Conservation (phyloP, 2,113 vertebrate genomes). For the Grantiella picta region DNA sequence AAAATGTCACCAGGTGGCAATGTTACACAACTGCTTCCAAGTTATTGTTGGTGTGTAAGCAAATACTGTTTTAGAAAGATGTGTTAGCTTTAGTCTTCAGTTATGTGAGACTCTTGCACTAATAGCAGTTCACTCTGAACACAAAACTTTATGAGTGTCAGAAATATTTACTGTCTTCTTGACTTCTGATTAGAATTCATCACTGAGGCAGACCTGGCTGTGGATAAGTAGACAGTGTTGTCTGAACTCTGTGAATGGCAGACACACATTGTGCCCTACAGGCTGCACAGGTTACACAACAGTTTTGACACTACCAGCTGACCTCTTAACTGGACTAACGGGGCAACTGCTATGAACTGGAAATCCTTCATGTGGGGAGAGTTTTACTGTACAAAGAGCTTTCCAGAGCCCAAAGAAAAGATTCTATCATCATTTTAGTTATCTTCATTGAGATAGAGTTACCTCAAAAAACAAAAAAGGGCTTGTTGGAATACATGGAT, state of each 20-base stretch:
- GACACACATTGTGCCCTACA: neutral
- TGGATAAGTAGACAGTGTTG: neutral
- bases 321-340: neutral
- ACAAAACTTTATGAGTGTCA: neutral
- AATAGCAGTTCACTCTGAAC: neutral
- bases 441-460: neutral
- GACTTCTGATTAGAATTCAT: neutral
- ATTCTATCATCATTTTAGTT: rapidly evolving
- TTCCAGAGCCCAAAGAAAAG: neutral
- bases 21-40: neutral
- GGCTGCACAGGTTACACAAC: neutral
- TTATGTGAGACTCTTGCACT: neutral
- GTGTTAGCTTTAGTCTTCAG: neutral
- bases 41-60: neutral
- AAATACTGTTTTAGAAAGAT: neutral
- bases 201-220: neutral
- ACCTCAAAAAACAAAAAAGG: neutral
- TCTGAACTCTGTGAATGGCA: neutral
- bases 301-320: neutral
- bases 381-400: neutral
- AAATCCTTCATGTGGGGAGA: neutral
- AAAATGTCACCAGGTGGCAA: conserved; percentile 34
- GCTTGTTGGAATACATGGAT: neutral
- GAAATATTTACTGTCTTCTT: neutral
- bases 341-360: neutral